Percentiles rank a stretch among this genome's conserved stretches.
Conservation (phyloP, 2,797 vertebrate genomes). For the Ctenochaetus hawaiiensis region DNA sequence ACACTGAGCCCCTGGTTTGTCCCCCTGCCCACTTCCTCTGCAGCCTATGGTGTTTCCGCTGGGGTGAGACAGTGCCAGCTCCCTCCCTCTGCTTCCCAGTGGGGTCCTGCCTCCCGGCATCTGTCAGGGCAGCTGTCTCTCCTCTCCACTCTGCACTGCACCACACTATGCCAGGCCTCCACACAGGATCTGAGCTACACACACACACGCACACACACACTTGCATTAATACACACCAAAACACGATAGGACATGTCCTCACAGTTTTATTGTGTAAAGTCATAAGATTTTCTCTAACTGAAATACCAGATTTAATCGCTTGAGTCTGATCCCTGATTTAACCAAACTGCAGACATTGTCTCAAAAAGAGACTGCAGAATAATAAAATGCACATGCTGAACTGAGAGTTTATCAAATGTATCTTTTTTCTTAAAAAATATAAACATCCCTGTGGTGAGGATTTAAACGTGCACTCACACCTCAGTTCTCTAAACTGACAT, state of each 20-base stretch:
- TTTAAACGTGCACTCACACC: not conserved
- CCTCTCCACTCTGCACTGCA: conserved; percentile 84
- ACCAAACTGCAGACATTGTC: not conserved
- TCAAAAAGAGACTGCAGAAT: conserved; percentile 10
- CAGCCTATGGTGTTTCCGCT: conserved; percentile 90
- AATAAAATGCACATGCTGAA: conserved; percentile 13
- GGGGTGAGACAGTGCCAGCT: conserved; percentile 88
- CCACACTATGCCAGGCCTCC: conserved; percentile 84
- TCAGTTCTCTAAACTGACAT: conserved; percentile 7
- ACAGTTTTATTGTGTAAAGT: conserved; percentile 36
- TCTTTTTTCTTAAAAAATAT: conserved; percentile 19
- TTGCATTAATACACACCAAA: conserved; percentile 54
- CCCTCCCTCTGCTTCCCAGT: conserved; percentile 88
- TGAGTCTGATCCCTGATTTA: conserved; percentile 14
- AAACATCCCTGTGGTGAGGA: not conserved
- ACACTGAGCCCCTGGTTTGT: conserved; percentile 84
- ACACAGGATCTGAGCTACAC: conserved; percentile 71
- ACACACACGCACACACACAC: conserved; percentile 47
- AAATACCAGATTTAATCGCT: conserved; percentile 27
- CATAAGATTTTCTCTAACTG: conserved; percentile 29
- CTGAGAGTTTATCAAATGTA: not conserved
- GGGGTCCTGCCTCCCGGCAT: conserved; percentile 90
- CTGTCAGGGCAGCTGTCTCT: conserved; percentile 90
- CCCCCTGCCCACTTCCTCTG: conserved; percentile 90
- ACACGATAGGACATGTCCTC: conserved; percentile 49